Evolutionary conservation across 2,113 vertebrate species (phyloP), one percentile per base, ranked within the genome.

Genomic region (Caretta caretta): DNA sequence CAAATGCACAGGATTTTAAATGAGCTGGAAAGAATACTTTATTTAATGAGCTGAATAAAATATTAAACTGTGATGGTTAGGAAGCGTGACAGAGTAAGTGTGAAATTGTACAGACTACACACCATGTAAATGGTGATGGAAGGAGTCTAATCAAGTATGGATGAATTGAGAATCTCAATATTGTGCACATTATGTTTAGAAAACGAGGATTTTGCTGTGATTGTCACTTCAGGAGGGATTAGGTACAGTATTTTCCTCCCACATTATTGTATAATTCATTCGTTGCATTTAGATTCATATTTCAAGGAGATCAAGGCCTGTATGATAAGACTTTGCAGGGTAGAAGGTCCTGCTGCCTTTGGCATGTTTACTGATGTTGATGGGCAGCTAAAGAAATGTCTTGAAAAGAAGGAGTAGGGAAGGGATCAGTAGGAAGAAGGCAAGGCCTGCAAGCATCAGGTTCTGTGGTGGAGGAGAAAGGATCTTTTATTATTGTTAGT

Each of bases 11-110:
- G 93, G 46, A 79, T 62, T 92, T 84, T 57, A 84, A 1, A 42
- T 48, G n/a, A 96, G 25, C 22, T 76, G 49, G 90, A 94, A 59
- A 72, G 1, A 90, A 84, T 92, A 84, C 13, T 48, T 5, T 92
- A 69, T 88, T 97, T 93, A 90, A 92, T 88, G 76, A 90, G 86
- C 11, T 75, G 29, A 87, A 90, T 96, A 95, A 90, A 85, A 88
- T 86, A 87, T 84, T 92, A 81, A 97, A 80, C 12, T 4, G 13
- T 49, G 53, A 3, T 35, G 79, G 13, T 49, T 38, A 49, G 31
- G 90, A 92, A 94, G 80, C 2, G 1, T 83, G 56, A 89, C 85
- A 50, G 29, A 86, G 25, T 46, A 59, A 69, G 10, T 85, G 6
- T 93, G 92, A 95, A 94, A 92, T 90, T 38, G 56, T 85, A 80